Evolutionary conservation across 2,113 vertebrate genomes (phyloP).

Genomic region (Barnardius zonarius): DNA sequence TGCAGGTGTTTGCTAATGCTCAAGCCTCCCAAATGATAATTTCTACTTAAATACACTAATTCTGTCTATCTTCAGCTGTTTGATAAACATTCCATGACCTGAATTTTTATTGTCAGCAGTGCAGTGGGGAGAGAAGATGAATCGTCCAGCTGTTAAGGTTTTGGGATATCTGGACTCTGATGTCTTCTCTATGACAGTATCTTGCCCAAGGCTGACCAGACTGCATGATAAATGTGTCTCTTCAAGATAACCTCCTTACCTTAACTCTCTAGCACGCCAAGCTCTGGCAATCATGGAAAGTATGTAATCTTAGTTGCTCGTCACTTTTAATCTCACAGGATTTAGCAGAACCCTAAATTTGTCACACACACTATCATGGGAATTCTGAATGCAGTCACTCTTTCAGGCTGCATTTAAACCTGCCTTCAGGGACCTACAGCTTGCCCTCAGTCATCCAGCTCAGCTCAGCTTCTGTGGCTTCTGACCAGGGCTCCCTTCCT

Average conservation of each 20-base stretch:
- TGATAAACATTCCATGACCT: neutral
- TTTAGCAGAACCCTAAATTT: neutral
- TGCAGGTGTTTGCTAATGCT: neutral
- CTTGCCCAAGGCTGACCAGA: neutral
- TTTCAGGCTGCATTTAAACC: neutral
- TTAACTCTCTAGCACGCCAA: neutral
- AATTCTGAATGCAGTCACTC: neutral
- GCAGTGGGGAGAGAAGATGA: neutral
- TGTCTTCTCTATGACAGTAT: neutral
- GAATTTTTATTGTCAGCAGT: neutral
- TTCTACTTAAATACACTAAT: neutral
- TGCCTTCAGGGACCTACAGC: neutral
- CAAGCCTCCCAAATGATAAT: neutral
- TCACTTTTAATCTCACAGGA: neutral
- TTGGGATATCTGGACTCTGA: neutral
- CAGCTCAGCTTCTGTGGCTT: neutral
- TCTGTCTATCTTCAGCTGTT: neutral
- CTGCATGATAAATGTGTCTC: neutral
- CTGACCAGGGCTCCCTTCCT: neutral
- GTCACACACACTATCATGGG: fast-evolving
- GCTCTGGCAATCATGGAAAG: neutral
- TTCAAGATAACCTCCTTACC: neutral
- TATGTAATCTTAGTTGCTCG: neutral
- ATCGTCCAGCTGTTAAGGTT: neutral
- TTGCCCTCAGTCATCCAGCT: neutral